A percentile compares a stretch with the other conserved stretches of the same genome.
Evolutionary conservation across 2,888 invertebrate genomes (phyloP).

Genomic region (Charanyca ferruginea): DNA sequence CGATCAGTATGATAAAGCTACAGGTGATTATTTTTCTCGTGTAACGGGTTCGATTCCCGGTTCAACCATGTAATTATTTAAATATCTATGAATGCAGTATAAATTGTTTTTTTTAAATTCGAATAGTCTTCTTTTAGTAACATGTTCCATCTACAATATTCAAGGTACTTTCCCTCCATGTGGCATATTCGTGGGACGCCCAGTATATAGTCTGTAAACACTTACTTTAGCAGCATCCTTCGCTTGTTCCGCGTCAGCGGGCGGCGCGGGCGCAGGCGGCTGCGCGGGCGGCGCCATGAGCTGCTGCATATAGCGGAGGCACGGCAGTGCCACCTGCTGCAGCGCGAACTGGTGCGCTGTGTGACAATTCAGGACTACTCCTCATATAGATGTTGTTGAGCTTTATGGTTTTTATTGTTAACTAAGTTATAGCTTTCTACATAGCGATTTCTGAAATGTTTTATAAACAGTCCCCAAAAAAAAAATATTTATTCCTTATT

Average conservation of each 20-base stretch:
- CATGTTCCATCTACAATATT: too few relatives aligned
- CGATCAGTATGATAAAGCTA: too few relatives aligned
- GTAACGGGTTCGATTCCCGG: too few relatives aligned
- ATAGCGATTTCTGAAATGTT: slow-evolving; percentile 20
- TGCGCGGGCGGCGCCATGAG: slow-evolving; percentile 91
- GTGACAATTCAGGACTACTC: slow-evolving; percentile 60
- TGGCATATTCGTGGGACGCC: too few relatives aligned
- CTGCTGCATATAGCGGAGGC: slow-evolving; percentile 97
- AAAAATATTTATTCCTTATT: too few relatives aligned
- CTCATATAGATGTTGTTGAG: slow-evolving; percentile 54
- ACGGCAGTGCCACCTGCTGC: slow-evolving; percentile 97
- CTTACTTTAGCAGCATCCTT: slow-evolving; percentile 79
- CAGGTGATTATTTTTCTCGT: too few relatives aligned
- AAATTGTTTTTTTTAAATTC: too few relatives aligned
- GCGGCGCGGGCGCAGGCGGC: slow-evolving; percentile 60
- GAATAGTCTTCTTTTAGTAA: too few relatives aligned
- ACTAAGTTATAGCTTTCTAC: slow-evolving; percentile 17
- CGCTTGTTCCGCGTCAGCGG: slow-evolving; percentile 73
- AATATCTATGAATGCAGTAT: too few relatives aligned
- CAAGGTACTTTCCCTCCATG: too few relatives aligned
- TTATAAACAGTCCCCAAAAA: too few relatives aligned
- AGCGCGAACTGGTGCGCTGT: slow-evolving; percentile 95
- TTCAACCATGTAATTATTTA: too few relatives aligned
- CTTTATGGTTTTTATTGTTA: slow-evolving; percentile 18
- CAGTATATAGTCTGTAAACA: neutral